These are phyloP conservation scores for Scaeva pyrastri DNA, from an alignment of 2,888 invertebrate genomes.

Conservation along the genomic window DNA sequence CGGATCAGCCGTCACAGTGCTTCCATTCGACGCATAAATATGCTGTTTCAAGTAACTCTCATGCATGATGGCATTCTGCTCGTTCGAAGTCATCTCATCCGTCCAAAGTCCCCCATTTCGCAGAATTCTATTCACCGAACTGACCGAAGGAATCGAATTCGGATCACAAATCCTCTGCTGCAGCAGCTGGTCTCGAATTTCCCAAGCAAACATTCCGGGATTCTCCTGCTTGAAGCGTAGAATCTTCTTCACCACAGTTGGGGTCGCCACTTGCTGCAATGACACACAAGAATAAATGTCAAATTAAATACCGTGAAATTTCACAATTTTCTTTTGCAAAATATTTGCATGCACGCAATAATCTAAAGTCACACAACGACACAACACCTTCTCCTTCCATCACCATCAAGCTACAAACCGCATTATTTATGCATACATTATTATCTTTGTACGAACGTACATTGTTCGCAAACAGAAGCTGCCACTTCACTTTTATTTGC, in stretches of 20 bases:
- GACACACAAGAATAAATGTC: conserved; percentile 74
- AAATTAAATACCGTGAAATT: conserved; percentile 83
- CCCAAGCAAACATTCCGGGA: conserved; percentile 98
- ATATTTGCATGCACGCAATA: conserved; percentile 62
- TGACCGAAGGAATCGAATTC: conserved; percentile 95
- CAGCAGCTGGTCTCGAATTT: conserved; percentile 95
- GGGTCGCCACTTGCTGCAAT: conserved; percentile 97
- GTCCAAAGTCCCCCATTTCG: conserved; percentile 94
- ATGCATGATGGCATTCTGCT: conserved; percentile 81
- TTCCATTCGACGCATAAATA: conserved; percentile 76
- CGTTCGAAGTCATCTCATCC: conserved; percentile 85
- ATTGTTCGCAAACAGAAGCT: conserved; percentile 61
- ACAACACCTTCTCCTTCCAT: no score
- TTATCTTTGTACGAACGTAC: neutral
- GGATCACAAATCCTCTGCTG: conserved; percentile 96
- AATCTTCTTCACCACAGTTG: conserved; percentile 97
- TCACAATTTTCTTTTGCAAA: conserved; percentile 60
- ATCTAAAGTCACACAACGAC: conserved; percentile 11
- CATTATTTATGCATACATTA: neutral
- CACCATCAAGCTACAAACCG: no score
- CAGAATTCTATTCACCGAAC: conserved; percentile 96
- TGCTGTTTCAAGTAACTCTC: conserved; percentile 82
- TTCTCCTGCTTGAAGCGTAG: conserved; percentile 97
- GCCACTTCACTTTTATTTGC: conserved; percentile 74
- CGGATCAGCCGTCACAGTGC: conserved; percentile 59